Evolutionary conservation across 2,888 invertebrate species (phyloP), one percentile per base, ranked within the genome.

Genomic region (Netelia fuscicornis): DNA sequence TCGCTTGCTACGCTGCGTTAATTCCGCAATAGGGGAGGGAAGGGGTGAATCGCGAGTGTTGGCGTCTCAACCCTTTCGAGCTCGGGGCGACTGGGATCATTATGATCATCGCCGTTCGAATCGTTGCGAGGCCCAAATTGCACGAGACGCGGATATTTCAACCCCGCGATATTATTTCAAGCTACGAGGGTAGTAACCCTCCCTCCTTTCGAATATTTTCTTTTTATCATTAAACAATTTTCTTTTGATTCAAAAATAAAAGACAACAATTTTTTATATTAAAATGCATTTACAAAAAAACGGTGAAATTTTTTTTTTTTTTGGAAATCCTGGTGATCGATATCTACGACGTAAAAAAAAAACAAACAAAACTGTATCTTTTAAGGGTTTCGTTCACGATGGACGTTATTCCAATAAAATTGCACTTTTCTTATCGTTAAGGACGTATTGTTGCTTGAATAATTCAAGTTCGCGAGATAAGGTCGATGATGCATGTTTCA

Each of bases 101-200:
- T 58, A 81, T 20, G 81, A 81, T 81, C 81, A 81, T 68, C 70
- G 81, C 48, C 77, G 17, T 81, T 74, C 48, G 20, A 74, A 64
- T 60, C 54, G 64, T 42, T 2, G 37, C 37, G 20, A 20, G n/a
- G 56, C 8, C 17, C 2, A 30, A 52, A 48, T 25, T 58, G 6
- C 20, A 60, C 30, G 30, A 68, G 68, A 70, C 13, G 52, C 10
- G 37, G 2, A 37, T 70, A 68, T 76, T 60, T 54, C 44, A 2
- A 8, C 37, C 13, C 42, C 42, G 25, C 20, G 37, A 65, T 76
- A 56, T n/a, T 25, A 48, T 17, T 30, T 2, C 42, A 65, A 65
- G 23, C 9, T 10, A 25, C 20, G 23, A 54, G 52, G 67, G 67
- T 52, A 13, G 13, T 13, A 20, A 17, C 13, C 20, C 17, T 20